A percentile compares a stretch with the other conserved stretches of the same genome.
Conservation (phyloP, 2,113 vertebrate genomes). For the Coreoperca whiteheadi region DNA sequence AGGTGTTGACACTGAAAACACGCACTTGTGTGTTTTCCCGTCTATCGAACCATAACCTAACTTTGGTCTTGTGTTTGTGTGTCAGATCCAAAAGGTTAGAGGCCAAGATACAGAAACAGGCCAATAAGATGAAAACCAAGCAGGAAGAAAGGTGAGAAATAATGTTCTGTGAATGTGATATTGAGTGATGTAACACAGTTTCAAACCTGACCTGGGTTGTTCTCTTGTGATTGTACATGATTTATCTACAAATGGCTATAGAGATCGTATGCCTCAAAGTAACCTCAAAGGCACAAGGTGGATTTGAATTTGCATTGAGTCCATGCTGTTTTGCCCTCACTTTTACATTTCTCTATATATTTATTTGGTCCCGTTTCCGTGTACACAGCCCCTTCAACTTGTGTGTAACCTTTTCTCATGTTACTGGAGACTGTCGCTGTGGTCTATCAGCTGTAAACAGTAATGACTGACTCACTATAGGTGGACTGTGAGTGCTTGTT, state of each 20-base stretch:
- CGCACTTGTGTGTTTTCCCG: not conserved
- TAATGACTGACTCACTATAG: not conserved
- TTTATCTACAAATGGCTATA: too few species aligned
- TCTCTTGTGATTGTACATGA: constrained; percentile 7
- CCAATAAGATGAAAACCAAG: constrained; percentile 84
- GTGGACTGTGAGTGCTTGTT: not conserved
- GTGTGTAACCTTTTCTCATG: not conserved
- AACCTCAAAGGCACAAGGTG: not conserved
- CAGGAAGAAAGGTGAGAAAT: constrained; percentile 91
- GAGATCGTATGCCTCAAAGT: too few species aligned
- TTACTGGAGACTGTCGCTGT: too few species aligned
- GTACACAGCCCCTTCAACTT: not conserved
- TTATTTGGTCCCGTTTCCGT: not conserved
- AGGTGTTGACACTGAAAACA: not conserved
- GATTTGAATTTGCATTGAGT: not conserved
- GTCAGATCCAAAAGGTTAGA: constrained; percentile 79
- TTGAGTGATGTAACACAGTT: not conserved
- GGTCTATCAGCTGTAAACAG: not conserved
- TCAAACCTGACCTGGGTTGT: not conserved
- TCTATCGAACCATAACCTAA: not conserved
- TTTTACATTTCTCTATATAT: not conserved
- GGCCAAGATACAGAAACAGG: constrained; percentile 83
- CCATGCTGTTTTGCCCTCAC: not conserved
- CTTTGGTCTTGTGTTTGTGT: constrained; percentile 33
- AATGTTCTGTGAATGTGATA: not conserved